phyloP scores from a whole-genome alignment of 2,888 invertebrate species.

The Neoscelio sp. region DNA sequence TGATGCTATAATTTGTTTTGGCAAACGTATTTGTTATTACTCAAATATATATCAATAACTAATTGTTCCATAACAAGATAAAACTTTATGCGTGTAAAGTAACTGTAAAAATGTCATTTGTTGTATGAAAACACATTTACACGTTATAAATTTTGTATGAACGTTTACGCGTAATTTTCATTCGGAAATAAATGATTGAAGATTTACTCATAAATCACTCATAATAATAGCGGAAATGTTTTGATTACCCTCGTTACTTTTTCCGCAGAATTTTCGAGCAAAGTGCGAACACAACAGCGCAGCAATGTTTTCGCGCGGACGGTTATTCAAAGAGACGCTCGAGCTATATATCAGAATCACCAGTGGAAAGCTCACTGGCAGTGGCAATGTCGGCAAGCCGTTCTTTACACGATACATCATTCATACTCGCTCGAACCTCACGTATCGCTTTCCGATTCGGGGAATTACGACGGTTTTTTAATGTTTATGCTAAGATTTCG shows the following conservation, averaged over 20 bases:
- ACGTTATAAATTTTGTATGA: conserved; percentile 29
- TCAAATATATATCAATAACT: no score
- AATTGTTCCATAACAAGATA: no score
- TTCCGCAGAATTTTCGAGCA: conserved; percentile 35
- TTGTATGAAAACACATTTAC: conserved; percentile 23
- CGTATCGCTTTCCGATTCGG: conserved; percentile 39
- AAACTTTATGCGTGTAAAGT: no score
- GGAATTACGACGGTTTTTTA: conserved; percentile 35
- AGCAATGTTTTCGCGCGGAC: conserved; percentile 30
- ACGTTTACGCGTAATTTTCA: conserved; percentile 14
- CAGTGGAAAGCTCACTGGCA: conserved; percentile 45
- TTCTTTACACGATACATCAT: conserved; percentile 57
- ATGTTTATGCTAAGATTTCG: conserved; percentile 12
- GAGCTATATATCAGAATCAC: conserved; percentile 52
- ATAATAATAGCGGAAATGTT: conserved; percentile 32
- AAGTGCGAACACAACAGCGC: conserved; percentile 20
- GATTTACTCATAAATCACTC: conserved; percentile 37
- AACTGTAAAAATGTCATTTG: conserved; percentile 3
- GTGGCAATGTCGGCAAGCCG: conserved; percentile 43
- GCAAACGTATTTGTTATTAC: no score
- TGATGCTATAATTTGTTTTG: no score
- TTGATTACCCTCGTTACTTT: conserved; percentile 47
- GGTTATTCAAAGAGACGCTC: conserved; percentile 43
- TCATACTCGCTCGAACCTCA: conserved; percentile 51
- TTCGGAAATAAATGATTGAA: conserved; percentile 30